Percentiles rank a stretch among this genome's conserved stretches.
These are phyloP conservation scores for Orthosia cruda DNA, from an alignment of 2,888 invertebrate species.

Conservation along the genomic window DNA sequence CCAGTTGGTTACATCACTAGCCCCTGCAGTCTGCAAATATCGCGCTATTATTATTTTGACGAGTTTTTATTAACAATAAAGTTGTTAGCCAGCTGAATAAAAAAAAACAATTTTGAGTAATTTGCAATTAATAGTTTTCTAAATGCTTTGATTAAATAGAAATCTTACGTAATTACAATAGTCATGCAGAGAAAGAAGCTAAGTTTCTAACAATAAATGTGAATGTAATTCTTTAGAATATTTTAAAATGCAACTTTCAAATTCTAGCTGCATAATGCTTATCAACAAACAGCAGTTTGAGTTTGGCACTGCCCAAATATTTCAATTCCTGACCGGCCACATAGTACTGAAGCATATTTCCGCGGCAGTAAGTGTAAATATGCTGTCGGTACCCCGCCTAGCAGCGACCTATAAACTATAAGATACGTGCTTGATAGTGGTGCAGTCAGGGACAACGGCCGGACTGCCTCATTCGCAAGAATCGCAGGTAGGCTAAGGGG, in stretches of 20 bases:
- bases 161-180: slow-evolving; percentile 53
- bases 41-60: slow-evolving; percentile 28
- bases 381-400: slow-evolving; percentile 83
- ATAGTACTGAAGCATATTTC: slow-evolving; percentile 15
- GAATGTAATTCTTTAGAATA: slow-evolving; percentile 42
- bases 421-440: slow-evolving; percentile 89
- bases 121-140: slow-evolving; percentile 25
- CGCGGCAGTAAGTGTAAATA: slow-evolving; percentile 29
- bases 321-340: not conserved
- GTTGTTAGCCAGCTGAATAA: not conserved
- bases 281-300: not conserved
- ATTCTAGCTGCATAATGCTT: not conserved
- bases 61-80: slow-evolving; percentile 26
- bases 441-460: slow-evolving; percentile 91
- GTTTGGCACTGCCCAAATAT: slow-evolving; percentile 11
- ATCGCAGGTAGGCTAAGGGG: slow-evolving; percentile 92
- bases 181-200: slow-evolving; percentile 39
- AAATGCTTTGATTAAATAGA: slow-evolving; percentile 36
- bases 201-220: slow-evolving; percentile 52
- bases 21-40: slow-evolving; percentile 72
- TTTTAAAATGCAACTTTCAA: slow-evolving; percentile 35
- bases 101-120: slow-evolving; percentile 35
- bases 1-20: slow-evolving; percentile 84
- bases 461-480: slow-evolving; percentile 91
- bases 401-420: slow-evolving; percentile 87